Base-by-base conservation (phyloP, 2,113 vertebrate species). In the Prinia subflava region DNA sequence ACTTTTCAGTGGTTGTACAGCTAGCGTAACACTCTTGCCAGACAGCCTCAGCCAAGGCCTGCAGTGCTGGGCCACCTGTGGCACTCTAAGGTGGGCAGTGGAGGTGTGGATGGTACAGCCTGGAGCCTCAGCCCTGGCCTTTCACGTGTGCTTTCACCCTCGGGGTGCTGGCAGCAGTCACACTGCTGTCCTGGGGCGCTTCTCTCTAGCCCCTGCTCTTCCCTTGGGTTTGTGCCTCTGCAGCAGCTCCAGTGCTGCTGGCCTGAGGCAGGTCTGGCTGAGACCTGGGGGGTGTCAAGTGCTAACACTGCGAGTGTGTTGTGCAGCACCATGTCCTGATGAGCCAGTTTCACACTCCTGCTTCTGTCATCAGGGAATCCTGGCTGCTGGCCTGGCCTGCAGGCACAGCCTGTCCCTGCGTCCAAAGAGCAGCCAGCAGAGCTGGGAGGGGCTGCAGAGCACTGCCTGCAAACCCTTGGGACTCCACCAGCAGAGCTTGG, bases 331-430 rank as follows among this genome's bases (percentile, higher is more conserved):
- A 15, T 73, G 81, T 89, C 70, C 94, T 83, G 93, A 89, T 95
- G 68, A 94, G 93, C 83, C 73, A 13, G 3, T 94, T 91, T 90
- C 73, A 64, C 1, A 2, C 47, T 92, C 7, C 78, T 91, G 63
- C 91, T 91, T 71, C 47, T 80, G 9, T 84, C 87, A 49, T 23
- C 75, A 59, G 53, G 83, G 81, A 88, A 93, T 93, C 74, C 85
- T 84, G 76, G 83, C 93, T 93, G 41, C 94, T 85, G 92, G 95
- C 94, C 80, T 89, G 96, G 59, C 83, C 88, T 92, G 50, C 41
- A 91, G 92, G 47, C 76, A 30, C 60, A 91, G 80, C 71, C 21
- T 82, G 67, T 82, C 60, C 5, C 7, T 69, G 57, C 67, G n/a
- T 74, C 63, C 83, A 87, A 16, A 78, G 82, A 89, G 62, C 75